phyloP scores from a whole-genome alignment of 1,140 invertebrate genomes.

The Stenopsyche tienmushanensis region DNA sequence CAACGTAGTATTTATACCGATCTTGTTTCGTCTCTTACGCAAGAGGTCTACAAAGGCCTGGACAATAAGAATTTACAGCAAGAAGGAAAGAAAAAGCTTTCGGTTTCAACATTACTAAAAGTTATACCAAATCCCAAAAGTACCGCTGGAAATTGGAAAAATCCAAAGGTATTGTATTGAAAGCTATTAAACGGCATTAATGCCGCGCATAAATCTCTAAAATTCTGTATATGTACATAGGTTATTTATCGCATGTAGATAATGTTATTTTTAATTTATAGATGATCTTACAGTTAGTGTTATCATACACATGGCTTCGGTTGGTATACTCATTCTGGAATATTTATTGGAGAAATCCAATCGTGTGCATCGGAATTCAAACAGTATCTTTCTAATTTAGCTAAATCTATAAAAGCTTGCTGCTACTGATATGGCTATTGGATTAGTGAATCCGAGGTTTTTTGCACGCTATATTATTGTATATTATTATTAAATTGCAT shows the following conservation, averaged over 20 bases:
- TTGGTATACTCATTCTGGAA: constrained; percentile 89
- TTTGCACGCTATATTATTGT: background rate
- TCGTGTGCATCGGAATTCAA: constrained; percentile 77
- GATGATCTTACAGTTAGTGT: constrained; percentile 54
- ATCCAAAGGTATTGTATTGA: too few species aligned
- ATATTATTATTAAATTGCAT: constrained; percentile 1
- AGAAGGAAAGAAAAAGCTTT: constrained; percentile 61
- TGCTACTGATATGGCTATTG: constrained; percentile 91
- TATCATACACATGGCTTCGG: constrained; percentile 80
- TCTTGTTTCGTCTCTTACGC: constrained; percentile 46
- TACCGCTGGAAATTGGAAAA: too few species aligned
- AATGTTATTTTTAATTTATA: too few species aligned
- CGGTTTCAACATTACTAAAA: constrained; percentile 63
- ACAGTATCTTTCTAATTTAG: constrained; percentile 70
- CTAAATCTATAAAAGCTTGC: constrained; percentile 82
- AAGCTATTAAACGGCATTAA: too few species aligned
- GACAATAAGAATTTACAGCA: constrained; percentile 43
- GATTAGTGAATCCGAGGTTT: constrained; percentile 76
- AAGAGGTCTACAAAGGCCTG: constrained; percentile 55
- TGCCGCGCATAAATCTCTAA: too few species aligned
- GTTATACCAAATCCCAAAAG: constrained; percentile 45
- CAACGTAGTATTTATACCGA: constrained; percentile 41
- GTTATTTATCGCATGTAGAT: too few species aligned
- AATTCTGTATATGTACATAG: too few species aligned
- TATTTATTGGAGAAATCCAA: constrained; percentile 81